phyloP scores from a whole-genome alignment of 2,797 vertebrate genomes.

The Zenarchopterus dispar region DNA sequence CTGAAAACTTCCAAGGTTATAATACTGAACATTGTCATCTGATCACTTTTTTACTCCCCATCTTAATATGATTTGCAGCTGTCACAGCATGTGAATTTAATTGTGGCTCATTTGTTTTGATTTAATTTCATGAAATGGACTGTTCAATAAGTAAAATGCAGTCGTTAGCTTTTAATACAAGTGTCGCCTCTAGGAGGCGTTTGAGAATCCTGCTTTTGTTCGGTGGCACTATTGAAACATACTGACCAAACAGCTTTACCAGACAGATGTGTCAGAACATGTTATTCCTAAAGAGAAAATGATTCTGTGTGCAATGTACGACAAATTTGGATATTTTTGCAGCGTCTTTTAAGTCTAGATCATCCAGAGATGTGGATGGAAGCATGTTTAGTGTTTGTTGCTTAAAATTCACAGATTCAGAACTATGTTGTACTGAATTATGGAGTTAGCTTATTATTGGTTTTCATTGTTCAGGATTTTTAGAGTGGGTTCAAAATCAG shows the following conservation, averaged over 20 bases:
- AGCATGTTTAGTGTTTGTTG: too few relatives aligned
- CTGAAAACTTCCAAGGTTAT: constrained; percentile 44
- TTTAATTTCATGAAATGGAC: constrained; percentile 33
- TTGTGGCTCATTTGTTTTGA: constrained; percentile 42
- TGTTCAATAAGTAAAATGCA: constrained; percentile 18
- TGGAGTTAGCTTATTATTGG: too few relatives aligned
- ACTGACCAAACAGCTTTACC: constrained; percentile 10
- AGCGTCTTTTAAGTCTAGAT: too few relatives aligned
- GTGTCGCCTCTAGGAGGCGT: neutral
- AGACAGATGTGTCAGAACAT: constrained; percentile 2
- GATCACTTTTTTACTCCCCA: constrained; percentile 37
- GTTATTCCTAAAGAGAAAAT: neutral
- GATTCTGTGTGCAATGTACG: too few relatives aligned
- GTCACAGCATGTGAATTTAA: constrained; percentile 33
- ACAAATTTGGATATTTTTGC: too few relatives aligned
- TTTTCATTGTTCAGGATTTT: too few relatives aligned
- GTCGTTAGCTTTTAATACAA: constrained; percentile 22
- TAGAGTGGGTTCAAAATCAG: too few relatives aligned
- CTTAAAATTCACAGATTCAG: too few relatives aligned
- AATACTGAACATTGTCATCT: constrained; percentile 33
- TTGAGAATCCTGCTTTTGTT: constrained; percentile 4
- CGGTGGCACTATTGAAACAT: constrained; percentile 2
- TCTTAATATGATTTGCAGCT: constrained; percentile 46
- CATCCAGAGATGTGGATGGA: too few relatives aligned
- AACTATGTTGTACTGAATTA: too few relatives aligned